Conservation (phyloP, 2,888 invertebrate species). For the Sympetrum striolatum region DNA sequence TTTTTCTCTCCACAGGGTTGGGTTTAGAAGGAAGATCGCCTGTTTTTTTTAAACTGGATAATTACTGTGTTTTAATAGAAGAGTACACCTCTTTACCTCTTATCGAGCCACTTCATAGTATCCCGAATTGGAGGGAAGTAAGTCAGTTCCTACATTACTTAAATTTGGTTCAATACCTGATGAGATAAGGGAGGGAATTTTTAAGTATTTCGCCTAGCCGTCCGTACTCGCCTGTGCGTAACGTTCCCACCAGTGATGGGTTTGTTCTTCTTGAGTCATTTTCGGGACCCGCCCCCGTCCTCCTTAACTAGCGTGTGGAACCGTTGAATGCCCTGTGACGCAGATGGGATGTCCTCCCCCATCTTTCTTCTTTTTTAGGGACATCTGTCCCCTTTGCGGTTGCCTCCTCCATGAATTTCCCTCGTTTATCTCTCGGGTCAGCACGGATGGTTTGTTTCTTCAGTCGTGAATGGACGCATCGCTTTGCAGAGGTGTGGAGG, state of each 20-base stretch:
- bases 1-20: too few species aligned
- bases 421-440: not conserved
- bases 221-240: not conserved
- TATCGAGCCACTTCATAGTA: too few species aligned
- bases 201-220: not conserved
- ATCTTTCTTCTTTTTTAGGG: not conserved
- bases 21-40: too few species aligned
- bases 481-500: not conserved
- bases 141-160: too few species aligned
- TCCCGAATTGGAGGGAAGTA: too few species aligned
- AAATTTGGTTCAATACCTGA: too few species aligned
- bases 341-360: not conserved
- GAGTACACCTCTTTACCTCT: too few species aligned
- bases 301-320: not conserved
- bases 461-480: not conserved
- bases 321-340: not conserved
- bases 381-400: not conserved
- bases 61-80: too few species aligned
- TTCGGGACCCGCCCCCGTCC: not conserved
- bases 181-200: too few species aligned
- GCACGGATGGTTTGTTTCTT: not conserved
- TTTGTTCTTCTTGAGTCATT: not conserved
- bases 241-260: not conserved
- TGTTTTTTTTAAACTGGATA: too few species aligned
- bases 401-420: not conserved